A percentile compares a stretch with the other conserved stretches of the same genome.
Conservation (phyloP, 2,113 vertebrate species). For the Terrapene triunguis region DNA sequence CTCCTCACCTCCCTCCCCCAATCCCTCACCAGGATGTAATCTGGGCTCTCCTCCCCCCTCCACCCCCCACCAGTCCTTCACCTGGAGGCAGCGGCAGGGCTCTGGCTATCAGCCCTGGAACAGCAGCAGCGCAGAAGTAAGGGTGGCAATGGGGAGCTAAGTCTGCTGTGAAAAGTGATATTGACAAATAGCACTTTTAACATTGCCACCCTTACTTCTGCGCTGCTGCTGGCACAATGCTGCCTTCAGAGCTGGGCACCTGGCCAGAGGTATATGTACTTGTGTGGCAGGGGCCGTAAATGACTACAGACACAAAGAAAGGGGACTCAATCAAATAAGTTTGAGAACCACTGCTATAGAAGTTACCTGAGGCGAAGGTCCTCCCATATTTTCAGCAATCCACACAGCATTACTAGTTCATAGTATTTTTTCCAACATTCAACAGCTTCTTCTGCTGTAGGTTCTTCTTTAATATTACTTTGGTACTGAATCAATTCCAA, state of each 20-base stretch:
- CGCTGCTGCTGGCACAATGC: not conserved
- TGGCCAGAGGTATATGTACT: not conserved
- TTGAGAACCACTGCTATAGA: not conserved
- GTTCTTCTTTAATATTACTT: slow-evolving; percentile 75
- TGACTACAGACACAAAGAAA: not conserved
- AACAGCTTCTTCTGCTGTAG: slow-evolving; percentile 69
- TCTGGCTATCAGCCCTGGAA: not conserved
- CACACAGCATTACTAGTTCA: slow-evolving; percentile 77
- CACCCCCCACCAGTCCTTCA: not conserved
- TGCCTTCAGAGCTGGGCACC: not conserved
- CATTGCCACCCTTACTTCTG: not conserved
- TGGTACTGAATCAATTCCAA: slow-evolving; percentile 75
- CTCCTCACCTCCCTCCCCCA: no score
- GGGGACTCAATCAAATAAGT: not conserved
- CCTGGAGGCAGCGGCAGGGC: not conserved
- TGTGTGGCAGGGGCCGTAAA: not conserved
- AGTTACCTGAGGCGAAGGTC: slow-evolving; percentile 68
- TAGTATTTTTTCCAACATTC: slow-evolving; percentile 80
- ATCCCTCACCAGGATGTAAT: not conserved
- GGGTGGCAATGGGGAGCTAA: not conserved
- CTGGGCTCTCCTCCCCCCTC: not conserved
- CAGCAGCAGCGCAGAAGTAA: not conserved
- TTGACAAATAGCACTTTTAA: not conserved
- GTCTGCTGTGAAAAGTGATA: not conserved
- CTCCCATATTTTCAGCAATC: slow-evolving; percentile 77